Base-by-base conservation (phyloP, 2,888 invertebrate species). In the Chrysina gloriosa region DNA sequence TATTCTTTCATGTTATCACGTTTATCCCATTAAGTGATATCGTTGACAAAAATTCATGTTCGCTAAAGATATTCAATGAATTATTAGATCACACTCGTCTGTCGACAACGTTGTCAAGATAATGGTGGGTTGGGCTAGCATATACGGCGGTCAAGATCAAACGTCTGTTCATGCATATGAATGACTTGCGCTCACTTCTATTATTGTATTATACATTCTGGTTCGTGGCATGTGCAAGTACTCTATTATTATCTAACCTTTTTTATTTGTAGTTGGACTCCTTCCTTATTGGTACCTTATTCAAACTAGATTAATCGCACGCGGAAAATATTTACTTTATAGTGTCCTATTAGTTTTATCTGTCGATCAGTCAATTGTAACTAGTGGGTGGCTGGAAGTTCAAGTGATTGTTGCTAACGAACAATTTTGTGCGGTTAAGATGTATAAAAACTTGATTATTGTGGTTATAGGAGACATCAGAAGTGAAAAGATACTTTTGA, bases 131-230 rank as follows among this genome's bases (percentile, higher is more conserved):
- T 58, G 58, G 39, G 58, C 25, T 39, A 58, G 27, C 58, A 39
- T 58, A 58, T 58, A 58, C 39, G 58, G 58, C 58, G 58, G 58
- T 58, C 58, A 58, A 58, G 58, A 58, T 58, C 58, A 58, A 58
- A 58, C 39, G 25, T 58, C 58, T 14, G 42, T 11, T 14, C 39
- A 56, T 58, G 58, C 36, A 58, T 58, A 58, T 58, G 58, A 58
- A 58, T 58, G 58, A 58, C 39, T 27, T 45, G 56, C 25, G 56
- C 56, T 56, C 25, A 25, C 14, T 39, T 39, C 39, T 39, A 58
- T 58, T 58, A 58, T 58, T 39, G 39, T 9, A 23, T 58, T 39
- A 58, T 58, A 39, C 39, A 25, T 58, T 39, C 25, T 7, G 7
- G 58, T 58, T 58, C 42, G 39, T 58, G 58, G 39, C 25, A 14